Evolutionary conservation across 1,140 invertebrate species (phyloP).

Genomic region (Orius insidiosus): DNA sequence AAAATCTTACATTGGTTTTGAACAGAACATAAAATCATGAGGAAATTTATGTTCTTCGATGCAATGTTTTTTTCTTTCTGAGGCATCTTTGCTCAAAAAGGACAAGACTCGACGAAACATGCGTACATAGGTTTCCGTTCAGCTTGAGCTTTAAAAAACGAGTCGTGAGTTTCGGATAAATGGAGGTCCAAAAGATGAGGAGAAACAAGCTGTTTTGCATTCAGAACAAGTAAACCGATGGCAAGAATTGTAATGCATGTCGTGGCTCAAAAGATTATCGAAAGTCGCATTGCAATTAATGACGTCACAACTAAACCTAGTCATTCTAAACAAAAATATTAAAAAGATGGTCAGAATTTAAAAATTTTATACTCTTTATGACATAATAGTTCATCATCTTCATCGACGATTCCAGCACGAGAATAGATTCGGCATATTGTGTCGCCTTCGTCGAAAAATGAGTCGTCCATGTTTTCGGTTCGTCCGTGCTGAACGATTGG

Average conservation of each 20-base stretch:
- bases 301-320: constrained; percentile 27
- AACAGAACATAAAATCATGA: constrained; percentile 40
- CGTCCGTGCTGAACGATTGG: not conserved
- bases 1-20: not conserved
- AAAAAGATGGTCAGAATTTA: constrained; percentile 20
- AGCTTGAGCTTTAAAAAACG: constrained; percentile 42
- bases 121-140: constrained; percentile 41
- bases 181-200: constrained; percentile 52
- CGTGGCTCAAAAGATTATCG: constrained; percentile 28
- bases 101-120: constrained; percentile 46
- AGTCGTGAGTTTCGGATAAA: constrained; percentile 47
- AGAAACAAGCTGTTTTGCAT: constrained; percentile 39
- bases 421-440: constrained; percentile 24
- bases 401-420: constrained; percentile 25
- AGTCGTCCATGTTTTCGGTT: no score
- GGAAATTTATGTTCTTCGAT: constrained; percentile 42
- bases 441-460: constrained; percentile 26
- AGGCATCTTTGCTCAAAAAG: constrained; percentile 31
- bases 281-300: constrained; percentile 27
- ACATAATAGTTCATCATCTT: constrained; percentile 29
- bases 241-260: constrained; percentile 31
- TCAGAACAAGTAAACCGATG: constrained; percentile 29
- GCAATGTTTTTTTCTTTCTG: constrained; percentile 41
- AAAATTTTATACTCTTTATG: constrained; percentile 21
- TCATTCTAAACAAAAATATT: constrained; percentile 24